Evolutionary conservation across 2,113 vertebrate genomes (phyloP), one percentile per base, ranked within the genome.

Genomic region (Hemibagrus wyckioides): DNA sequence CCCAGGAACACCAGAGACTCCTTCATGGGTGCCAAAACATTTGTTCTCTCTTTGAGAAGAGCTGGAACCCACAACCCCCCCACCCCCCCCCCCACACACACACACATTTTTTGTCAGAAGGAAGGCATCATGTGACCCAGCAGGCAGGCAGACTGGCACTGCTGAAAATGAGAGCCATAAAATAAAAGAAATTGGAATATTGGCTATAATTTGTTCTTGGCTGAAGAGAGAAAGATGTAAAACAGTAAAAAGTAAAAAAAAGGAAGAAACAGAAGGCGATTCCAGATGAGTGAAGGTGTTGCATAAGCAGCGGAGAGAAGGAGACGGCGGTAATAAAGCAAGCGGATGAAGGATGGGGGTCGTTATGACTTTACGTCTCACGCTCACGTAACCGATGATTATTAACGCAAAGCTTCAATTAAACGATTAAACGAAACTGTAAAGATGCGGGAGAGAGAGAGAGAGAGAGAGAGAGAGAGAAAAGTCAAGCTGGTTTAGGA

Each of bases 401-500:
- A 89, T 79, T 79, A 30, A 80, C 48, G 59, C 85, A 83, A 82
- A 82, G 57, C 79, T n/a, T 28, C 80, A 85, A 67, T 88, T 81
- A 88, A 85, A 59, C 17, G 19, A 52, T 82, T 73, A 54, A 61
- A 81, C 61, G 57, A 57, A 88, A 63, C 59, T 52, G 59, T 48
- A 77, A 89, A 44, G 79, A 85, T 56, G 67, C 0, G 23, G 81
- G 25, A n/a, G 41, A 44, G 10, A 10, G 2, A 10, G 23, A 71
- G 3, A 71, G 10, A 17, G 6, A 23, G 1, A 11, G 6, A n/a
- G 25, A n/a, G 41, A 44, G 10, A 36, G 3, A 17, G 7, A 41
- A 23, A 39, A 48, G 15, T 23, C 7, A 4, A 36, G 63, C 63
- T 36, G 6, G 39, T 54, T 56, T 2, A 67, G 6, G 67, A 3